phyloP scores from a whole-genome alignment of 2,113 vertebrate genomes.

The Eulemur rufifrons region DNA sequence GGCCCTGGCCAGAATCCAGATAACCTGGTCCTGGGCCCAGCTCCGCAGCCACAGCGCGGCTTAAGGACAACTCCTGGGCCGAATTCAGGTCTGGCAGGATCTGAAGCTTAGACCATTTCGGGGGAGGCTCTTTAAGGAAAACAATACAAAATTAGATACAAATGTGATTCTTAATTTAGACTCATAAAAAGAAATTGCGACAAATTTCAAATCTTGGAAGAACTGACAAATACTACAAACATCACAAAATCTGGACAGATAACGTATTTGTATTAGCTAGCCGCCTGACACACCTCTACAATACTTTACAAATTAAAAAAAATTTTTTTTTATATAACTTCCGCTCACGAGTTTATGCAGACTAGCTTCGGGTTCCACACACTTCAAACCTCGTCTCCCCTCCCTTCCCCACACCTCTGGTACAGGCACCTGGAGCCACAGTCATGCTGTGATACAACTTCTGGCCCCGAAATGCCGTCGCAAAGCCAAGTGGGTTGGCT shows the following conservation, averaged over 20 bases:
- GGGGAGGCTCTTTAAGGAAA: not conserved
- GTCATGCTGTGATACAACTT: not conserved
- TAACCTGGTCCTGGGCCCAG: not conserved
- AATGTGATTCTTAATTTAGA: not conserved
- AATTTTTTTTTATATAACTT: not conserved
- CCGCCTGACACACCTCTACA: not conserved
- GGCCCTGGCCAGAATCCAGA: not conserved
- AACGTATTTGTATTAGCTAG: not conserved
- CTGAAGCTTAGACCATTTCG: not conserved
- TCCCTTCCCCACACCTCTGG: not conserved
- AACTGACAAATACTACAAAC: not conserved
- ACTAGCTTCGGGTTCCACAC: not conserved
- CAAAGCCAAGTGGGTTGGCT: not conserved
- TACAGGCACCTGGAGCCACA: not conserved
- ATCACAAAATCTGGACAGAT: not conserved
- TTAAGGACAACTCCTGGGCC: not conserved
- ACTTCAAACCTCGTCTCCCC: not conserved
- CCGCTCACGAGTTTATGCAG: not conserved
- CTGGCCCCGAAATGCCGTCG: not conserved
- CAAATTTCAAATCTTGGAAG: not conserved
- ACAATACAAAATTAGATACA: not conserved
- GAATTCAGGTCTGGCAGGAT: not conserved
- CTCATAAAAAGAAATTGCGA: not conserved
- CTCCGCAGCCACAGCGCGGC: rapidly evolving
- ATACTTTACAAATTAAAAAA: not conserved